A percentile compares a stretch with the other conserved stretches of the same genome.
These are phyloP conservation scores for Telmatherina bonti DNA, from an alignment of 2,797 vertebrate species.

Conservation along the genomic window DNA sequence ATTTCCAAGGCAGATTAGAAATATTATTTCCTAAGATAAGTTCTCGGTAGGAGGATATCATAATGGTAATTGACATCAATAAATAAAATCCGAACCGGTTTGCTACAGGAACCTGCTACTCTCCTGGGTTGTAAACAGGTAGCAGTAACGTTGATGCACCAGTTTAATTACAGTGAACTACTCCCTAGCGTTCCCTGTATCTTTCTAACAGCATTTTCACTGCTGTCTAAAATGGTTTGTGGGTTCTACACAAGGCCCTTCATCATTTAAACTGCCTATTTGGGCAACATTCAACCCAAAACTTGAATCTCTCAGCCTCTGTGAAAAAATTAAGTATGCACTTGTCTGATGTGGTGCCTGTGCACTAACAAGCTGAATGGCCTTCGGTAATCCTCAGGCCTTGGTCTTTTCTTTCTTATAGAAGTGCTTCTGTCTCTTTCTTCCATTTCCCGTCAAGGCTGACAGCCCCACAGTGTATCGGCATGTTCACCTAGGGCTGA, in stretches of 20 bases:
- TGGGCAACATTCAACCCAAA: conserved; percentile 64
- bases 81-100: conserved; percentile 64
- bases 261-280: conserved; percentile 76
- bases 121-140: conserved; percentile 73
- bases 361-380: conserved; percentile 77
- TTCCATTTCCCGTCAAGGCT: conserved; percentile 70
- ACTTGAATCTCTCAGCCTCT: conserved; percentile 57
- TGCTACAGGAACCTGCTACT: conserved; percentile 53
- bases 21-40: conserved; percentile 37
- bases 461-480: conserved; percentile 67
- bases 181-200: conserved; percentile 74
- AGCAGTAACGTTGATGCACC: conserved; percentile 72
- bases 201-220: conserved; percentile 70
- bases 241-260: conserved; percentile 60
- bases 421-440: conserved; percentile 48
- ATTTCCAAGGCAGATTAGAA: conserved; percentile 39
- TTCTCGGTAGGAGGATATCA: conserved; percentile 42
- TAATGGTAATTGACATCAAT: conserved; percentile 58
- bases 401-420: conserved; percentile 62
- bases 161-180: conserved; percentile 78
- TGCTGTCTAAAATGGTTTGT: conserved; percentile 71
- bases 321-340: conserved; percentile 65
- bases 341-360: conserved; percentile 64
- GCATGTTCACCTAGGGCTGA: conserved; percentile 69
- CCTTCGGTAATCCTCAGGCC: conserved; percentile 74